Base-by-base conservation (phyloP, 1,140 invertebrate genomes). In the Drosophila novamexicana region DNA sequence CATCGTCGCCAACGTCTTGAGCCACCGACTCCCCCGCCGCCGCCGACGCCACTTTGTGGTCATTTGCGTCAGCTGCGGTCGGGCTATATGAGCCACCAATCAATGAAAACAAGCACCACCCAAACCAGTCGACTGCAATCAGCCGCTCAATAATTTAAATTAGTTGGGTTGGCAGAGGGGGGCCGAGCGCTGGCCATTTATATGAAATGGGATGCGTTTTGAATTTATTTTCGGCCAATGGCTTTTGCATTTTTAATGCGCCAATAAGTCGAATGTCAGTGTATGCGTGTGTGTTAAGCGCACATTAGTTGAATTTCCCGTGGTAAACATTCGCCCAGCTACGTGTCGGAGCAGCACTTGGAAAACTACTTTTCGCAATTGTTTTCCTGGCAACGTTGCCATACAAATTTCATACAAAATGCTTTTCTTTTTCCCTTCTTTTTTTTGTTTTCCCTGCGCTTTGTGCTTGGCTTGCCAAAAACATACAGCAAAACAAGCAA, bases 321-420 rank as follows among this genome's bases (percentile, higher is more conserved):
- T 53, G 83, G 74, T 77, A 78, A 80, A 86, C 74, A 89, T 84
- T 89, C 68, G 52, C 47, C 4, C 59, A 59, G 70, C 37, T 88
- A 79, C 79, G 83, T 79, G 82, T 83, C 62, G 37, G 65, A 18
- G 58, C 64, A 76, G 36, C 63, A 80, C 70, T 79, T 81, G 61
- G 54, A 78, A 90, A 90, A 89, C 77, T 90, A 89, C 84, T 89
- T 81, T 89, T 81, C 80, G 81, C 84, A 89, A 89, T 89, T 89
- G 84, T 89, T 89, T 89, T 88, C 70, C 77, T 84, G 84, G 73
- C 84, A 88, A 72, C 59, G 79, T 52, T 83, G 59, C 75, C 73
- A 81, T 77, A 84, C 71, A 75, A 85, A 85, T 85, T 77, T 64
- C 73, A 63, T 50, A 57, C 44, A 42, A 52, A 39, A 52, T 61